Evolutionary conservation across 1,140 invertebrate genomes (phyloP), one percentile per base, ranked within the genome.

Genomic region (Tyrophagus putrescentiae): DNA sequence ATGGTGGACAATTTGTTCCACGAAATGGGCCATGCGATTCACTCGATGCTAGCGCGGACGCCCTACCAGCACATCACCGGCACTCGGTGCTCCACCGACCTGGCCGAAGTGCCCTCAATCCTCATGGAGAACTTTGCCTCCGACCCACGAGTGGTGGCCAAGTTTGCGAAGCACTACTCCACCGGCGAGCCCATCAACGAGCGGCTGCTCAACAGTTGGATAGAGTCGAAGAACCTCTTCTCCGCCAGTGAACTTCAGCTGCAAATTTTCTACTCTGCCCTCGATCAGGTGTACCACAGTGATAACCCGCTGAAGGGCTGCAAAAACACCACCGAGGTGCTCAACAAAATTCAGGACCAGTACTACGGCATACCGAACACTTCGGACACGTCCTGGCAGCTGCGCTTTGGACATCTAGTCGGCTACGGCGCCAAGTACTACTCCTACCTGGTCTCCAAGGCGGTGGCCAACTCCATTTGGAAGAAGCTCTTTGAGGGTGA

Each of bases 391-490:
- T 90, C 93, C 11, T 97, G 90, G 88, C 93, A 98, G 70, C 78
- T 94, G 61, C 77, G 93, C 50, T 98, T 98, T 76, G 85, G 89
- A 60, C 95, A 99, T 74, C 73, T 98, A 31, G 87, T 97, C 5
- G 91, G 92, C 3, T 98, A 99, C 72, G 95, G 94, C 31, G 92
- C 91, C 0, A 96, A 95, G 73, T 98, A 98, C 75, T 98, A 98
- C 72, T 87, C 93, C 0, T 98, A 99, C 74, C 74, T 97, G 48
- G 84, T 97, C 67, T 96, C 94, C 0, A 79, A 87, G 65, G 87
- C 92, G 23, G 81, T 96, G 36, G 92, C 94, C 0, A 85, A 87
- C 28, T 83, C 82, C 76, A 92, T 95, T 63, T 98, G 94, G 93
- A 81, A 89, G 66, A 79, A 79, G 21, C 84, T 84, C 68, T 97